A percentile compares a stretch with the other conserved stretches of the same genome.
These are phyloP conservation scores for Heliconius melpomene DNA, from an alignment of 1,140 invertebrate species.

Conservation along the genomic window DNA sequence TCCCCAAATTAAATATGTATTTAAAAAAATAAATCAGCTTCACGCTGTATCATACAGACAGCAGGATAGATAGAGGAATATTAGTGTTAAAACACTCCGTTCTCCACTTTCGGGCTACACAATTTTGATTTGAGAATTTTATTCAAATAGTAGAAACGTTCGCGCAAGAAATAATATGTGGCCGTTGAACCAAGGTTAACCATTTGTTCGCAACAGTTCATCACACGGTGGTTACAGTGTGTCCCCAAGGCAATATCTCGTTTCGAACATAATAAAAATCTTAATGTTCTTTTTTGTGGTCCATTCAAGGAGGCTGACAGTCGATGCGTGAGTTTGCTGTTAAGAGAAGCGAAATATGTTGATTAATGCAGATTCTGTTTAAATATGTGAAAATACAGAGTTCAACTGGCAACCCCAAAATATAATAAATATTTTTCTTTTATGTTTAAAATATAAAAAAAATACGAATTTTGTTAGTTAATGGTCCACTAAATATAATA, in stretches of 20 bases:
- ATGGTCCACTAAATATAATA: constrained; percentile 17
- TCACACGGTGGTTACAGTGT: constrained; percentile 49
- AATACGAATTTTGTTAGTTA: neutral
- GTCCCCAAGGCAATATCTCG: constrained; percentile 70
- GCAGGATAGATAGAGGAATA: too few species aligned
- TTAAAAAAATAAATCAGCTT: too few species aligned
- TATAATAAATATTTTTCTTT: neutral
- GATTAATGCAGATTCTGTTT: constrained; percentile 23
- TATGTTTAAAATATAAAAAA: too few species aligned
- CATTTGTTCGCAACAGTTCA: constrained; percentile 44
- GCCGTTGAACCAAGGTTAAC: constrained; percentile 23
- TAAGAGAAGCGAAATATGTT: constrained; percentile 11
- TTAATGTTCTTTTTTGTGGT: constrained; percentile 69
- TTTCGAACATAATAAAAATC: constrained; percentile 69
- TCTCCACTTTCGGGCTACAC: too few species aligned
- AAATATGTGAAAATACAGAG: neutral
- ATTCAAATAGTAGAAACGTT: neutral
- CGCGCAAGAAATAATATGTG: neutral
- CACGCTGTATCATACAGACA: too few species aligned
- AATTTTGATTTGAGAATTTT: too few species aligned
- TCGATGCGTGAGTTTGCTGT: constrained; percentile 43
- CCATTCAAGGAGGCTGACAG: constrained; percentile 69
- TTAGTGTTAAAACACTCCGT: too few species aligned
- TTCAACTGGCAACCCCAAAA: neutral
- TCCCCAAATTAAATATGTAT: too few species aligned